phyloP scores from a whole-genome alignment of 2,797 vertebrate species.

The Lagorchestes hirsutus region DNA sequence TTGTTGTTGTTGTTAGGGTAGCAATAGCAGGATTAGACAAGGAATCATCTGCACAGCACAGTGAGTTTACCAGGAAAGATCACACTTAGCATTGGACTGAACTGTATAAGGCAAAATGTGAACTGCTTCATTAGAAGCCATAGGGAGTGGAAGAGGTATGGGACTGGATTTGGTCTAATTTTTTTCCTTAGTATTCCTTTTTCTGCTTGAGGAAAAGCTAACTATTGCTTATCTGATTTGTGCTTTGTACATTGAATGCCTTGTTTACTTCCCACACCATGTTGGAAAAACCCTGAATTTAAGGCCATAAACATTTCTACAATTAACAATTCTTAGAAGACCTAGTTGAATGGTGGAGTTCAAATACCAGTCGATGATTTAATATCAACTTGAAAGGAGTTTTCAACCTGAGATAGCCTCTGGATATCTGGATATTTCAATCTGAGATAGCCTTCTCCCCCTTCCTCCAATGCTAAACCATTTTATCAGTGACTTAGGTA shows the following conservation, averaged over 20 bases:
- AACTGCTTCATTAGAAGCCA: neutral
- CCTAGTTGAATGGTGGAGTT: neutral
- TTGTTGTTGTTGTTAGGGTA: neutral
- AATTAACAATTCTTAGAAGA: neutral
- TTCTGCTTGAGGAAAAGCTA: neutral
- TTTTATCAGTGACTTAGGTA: neutral
- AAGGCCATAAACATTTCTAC: neutral
- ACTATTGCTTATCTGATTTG: neutral
- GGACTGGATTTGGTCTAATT: neutral
- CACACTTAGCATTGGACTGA: neutral
- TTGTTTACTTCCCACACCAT: neutral
- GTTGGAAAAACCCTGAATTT: neutral
- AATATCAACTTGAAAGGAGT: neutral
- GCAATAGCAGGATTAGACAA: neutral
- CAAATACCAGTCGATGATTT: neutral
- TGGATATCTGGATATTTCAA: no score
- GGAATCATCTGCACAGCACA: neutral
- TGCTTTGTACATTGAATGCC: neutral
- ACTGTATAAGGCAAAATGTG: neutral
- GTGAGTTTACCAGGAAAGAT: neutral
- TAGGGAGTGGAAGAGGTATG: neutral
- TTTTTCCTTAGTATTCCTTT: neutral
- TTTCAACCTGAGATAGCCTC: neutral
- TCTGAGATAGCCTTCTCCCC: neutral
- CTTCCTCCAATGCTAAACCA: neutral